Evolutionary conservation across 2,888 invertebrate species (phyloP), one percentile per base, ranked within the genome.

Genomic region (Eupithecia pulchellata): DNA sequence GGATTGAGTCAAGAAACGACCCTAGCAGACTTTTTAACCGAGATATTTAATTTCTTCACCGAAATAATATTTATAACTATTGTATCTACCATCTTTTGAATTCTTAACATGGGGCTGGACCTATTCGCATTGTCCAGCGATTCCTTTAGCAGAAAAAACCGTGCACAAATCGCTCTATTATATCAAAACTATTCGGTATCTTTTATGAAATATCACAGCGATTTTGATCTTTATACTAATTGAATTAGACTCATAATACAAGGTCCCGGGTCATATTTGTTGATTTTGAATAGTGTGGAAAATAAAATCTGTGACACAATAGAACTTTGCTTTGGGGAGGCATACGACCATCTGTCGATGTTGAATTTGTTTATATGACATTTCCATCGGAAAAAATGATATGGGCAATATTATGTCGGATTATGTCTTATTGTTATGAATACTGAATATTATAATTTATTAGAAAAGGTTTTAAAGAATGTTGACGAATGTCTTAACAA

Each of bases 281-380:
- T 77, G 75, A 75, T 77, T 73, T 66, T 79, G 75, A 79, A 78
- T 78, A 78, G 78, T 77, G 76, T 72, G n/a, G 78, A 79, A 83
- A 84, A 83, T 83, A 83, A 77, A 76, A 79, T 81, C 79, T 82
- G 80, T 79, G 77, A 79, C 80, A 87, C 85, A 87, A 89, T 82
- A 81, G 81, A 84, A 82, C 82, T 84, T 82, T 79, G 79, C 79
- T 80, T 80, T 85, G 83, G 88, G 86, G 77, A 73, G 72, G 85
- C 78, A 81, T 82, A 81, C 80, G 80, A 79, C 89, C 91, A 91
- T 91, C 91, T 91, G 91, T 87, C 88, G 83, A 79, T 11, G 52
- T 25, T 74, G 68, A 82, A 81, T 82, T 79, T 84, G 82, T 83
- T 83, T 83, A 79, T 82, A 86, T 86, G 86, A 82, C 81, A 82